A percentile compares a stretch with the other conserved stretches of the same genome.
Conservation (phyloP, 2,113 vertebrate genomes). For the Cephalopholis sonnerati region DNA sequence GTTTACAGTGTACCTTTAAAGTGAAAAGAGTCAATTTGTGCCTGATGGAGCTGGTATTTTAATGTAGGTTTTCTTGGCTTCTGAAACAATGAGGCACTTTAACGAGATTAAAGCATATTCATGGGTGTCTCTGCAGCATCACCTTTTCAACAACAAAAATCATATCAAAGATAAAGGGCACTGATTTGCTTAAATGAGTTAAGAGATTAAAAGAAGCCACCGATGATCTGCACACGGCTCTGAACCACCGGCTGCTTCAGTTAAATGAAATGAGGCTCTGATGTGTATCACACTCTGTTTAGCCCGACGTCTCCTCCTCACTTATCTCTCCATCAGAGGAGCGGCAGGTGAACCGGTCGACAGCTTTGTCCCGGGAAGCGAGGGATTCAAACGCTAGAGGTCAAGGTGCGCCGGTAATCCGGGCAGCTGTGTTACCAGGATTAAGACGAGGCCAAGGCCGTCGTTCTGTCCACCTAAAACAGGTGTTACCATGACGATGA, state of each 20-base stretch:
- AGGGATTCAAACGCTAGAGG: conserved; percentile 67
- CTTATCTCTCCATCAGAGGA: conserved; percentile 76
- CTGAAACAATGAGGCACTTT: not conserved
- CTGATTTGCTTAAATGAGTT: not conserved
- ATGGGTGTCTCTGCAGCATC: not conserved
- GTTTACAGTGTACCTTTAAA: too few species aligned
- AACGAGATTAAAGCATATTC: not conserved
- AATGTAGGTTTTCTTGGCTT: not conserved
- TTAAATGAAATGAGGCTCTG: conserved; percentile 40
- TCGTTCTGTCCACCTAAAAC: conserved; percentile 48
- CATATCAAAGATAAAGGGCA: not conserved
- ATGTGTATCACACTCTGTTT: conserved; percentile 32
- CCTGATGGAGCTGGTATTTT: not conserved
- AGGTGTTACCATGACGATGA: conserved; percentile 58
- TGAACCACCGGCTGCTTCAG: conserved; percentile 5
- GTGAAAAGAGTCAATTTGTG: not conserved
- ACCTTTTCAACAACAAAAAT: not conserved
- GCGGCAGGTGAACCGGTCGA: conserved; percentile 71
- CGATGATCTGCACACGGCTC: not conserved
- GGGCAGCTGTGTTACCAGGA: conserved; percentile 77
- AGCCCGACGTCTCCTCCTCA: conserved; percentile 8
- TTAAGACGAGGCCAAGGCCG: conserved; percentile 65
- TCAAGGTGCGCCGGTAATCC: conserved; percentile 78
- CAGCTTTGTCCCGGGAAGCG: conserved; percentile 75
- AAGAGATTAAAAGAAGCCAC: not conserved